These are phyloP conservation scores for Lacanobia oleracea DNA, from an alignment of 2,888 invertebrate genomes.

Conservation along the genomic window DNA sequence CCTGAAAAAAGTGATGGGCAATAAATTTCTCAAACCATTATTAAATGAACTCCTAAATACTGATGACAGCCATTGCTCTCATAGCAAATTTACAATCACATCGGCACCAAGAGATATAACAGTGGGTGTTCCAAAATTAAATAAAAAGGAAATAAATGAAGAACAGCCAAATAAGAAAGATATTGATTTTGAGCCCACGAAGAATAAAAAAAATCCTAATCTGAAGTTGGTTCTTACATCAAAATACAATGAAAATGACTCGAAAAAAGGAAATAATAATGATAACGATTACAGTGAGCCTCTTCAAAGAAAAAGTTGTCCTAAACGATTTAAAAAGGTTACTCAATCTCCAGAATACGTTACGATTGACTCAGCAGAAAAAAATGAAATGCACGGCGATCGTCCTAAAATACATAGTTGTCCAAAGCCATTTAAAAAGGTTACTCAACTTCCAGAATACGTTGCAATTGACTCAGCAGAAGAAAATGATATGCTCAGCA, in stretches of 20 bases:
- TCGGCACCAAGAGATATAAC: neutral
- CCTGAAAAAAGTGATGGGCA: neutral
- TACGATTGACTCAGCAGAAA: neutral
- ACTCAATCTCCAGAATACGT: neutral
- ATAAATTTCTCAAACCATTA: neutral
- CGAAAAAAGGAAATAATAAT: neutral
- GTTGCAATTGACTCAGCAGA: neutral
- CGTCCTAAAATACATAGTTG: neutral
- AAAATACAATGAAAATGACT: neutral
- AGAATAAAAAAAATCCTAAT: neutral
- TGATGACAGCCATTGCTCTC: neutral
- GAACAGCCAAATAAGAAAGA: too few species aligned
- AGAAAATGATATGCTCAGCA: neutral
- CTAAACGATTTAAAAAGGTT: too few species aligned
- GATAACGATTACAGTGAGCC: too few species aligned
- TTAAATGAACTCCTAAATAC: neutral
- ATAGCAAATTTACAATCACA: neutral
- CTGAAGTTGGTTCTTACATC: neutral
- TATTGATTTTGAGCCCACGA: neutral
- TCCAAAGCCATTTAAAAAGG: neutral
- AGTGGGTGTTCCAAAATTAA: neutral
- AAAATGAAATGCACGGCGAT: neutral
- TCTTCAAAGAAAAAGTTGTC: too few species aligned
- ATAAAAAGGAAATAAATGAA: neutral
- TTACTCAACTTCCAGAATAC: neutral